Evolutionary conservation across 2,888 invertebrate species (phyloP), one percentile per base, ranked within the genome.

Genomic region (Catocala nupta): DNA sequence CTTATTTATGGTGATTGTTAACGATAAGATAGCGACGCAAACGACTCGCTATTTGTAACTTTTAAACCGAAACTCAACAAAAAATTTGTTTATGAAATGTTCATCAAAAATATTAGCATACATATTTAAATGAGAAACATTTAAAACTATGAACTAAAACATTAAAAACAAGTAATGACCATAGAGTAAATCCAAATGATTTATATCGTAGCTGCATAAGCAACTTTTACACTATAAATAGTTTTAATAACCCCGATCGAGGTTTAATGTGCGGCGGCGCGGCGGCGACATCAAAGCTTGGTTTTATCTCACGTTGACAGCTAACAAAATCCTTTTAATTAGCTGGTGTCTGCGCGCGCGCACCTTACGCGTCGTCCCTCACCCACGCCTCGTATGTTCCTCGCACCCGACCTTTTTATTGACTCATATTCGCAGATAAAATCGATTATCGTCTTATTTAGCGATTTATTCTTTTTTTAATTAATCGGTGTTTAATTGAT

Each of bases 321-420:
- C 89, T 92, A 85, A 93, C 92, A 92, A 93, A 93, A 92, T 92
- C 92, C 91, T 91, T 94, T 94, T 94, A 94, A 94, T 94, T 93
- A 93, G 88, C 72, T 75, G 84, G 81, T 85, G 86, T 80, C 78
- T 75, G 81, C 65, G 71, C 75, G 68, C 67, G 72, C 75, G 78
- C 66, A 70, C 71, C 80, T 75, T 73, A 77, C 70, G 67, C 68
- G 77, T 77, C 70, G 78, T 72, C 82, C 71, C 75, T 78, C 86
- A 86, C 87, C 84, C 88, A 87, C 90, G 86, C 25, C n/a, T n/a
- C 80, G 58, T 70, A 69, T 64, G 63, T 51, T 59, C 52, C 74
- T 71, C 73, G 72, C 50, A 63, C 62, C 78, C 59, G 73, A 80
- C 80, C 80, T 81, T 84, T 74, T 80, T 78, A 81, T 82, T 84